Conservation (phyloP, 1,140 invertebrate genomes). For the Dreissena polymorpha region DNA sequence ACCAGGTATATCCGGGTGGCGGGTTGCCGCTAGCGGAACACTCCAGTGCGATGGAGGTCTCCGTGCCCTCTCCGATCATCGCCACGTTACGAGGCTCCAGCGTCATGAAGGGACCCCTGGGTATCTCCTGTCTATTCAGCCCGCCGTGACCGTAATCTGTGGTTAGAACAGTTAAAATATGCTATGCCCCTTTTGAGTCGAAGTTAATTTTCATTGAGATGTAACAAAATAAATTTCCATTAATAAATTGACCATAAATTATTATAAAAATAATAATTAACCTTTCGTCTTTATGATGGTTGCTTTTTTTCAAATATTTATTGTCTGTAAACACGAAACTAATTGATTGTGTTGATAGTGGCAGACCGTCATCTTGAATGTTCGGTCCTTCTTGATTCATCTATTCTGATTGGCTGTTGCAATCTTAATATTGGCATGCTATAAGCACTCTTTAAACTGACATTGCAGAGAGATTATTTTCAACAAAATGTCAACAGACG, state of each 20-base stretch:
- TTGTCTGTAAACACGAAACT: background rate
- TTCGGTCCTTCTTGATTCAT: too few relatives aligned
- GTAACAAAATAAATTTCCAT: background rate
- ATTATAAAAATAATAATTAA: too few relatives aligned
- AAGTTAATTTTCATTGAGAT: background rate
- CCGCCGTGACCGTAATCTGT: constrained; percentile 60
- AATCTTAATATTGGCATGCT: too few relatives aligned
- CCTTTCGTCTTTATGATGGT: too few relatives aligned
- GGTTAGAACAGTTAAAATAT: constrained; percentile 5
- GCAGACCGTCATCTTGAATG: too few relatives aligned
- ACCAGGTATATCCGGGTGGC: constrained; percentile 94
- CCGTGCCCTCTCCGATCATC: constrained; percentile 33
- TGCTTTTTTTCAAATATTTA: background rate
- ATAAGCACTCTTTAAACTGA: too few relatives aligned
- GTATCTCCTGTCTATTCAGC: constrained; percentile 39
- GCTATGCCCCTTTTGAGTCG: background rate
- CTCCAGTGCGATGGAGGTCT: constrained; percentile 68
- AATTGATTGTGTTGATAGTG: background rate
- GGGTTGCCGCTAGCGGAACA: constrained; percentile 95
- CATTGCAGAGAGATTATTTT: too few relatives aligned
- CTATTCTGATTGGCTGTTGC: too few relatives aligned
- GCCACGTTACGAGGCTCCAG: constrained; percentile 49
- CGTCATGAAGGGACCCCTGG: constrained; percentile 57
- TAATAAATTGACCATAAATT: background rate
- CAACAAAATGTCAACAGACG: too few relatives aligned